phyloP scores from a whole-genome alignment of 1,140 invertebrate genomes.

The Acromyrmex charruanus region DNA sequence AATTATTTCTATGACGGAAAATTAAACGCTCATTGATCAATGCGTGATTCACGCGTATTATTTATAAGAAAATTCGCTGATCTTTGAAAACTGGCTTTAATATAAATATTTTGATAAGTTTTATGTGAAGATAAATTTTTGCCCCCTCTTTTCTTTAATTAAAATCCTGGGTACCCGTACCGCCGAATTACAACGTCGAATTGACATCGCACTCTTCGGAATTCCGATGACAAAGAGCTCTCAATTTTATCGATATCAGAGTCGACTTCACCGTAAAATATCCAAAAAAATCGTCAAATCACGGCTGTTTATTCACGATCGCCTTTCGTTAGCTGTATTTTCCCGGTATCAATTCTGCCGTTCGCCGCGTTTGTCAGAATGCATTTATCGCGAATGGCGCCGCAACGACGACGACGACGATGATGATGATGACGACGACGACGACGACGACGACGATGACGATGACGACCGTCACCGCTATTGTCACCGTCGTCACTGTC shows the following conservation, averaged over 20 bases:
- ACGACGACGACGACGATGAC: slow-evolving; percentile 30
- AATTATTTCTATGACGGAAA: too few relatives aligned
- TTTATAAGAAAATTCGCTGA: too few relatives aligned
- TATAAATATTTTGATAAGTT: too few relatives aligned
- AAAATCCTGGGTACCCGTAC: too few relatives aligned
- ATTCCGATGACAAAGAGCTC: neutral
- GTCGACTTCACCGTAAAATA: too few relatives aligned
- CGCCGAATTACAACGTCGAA: neutral
- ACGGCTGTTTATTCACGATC: slow-evolving; percentile 30
- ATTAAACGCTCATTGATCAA: too few relatives aligned
- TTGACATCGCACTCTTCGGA: neutral
- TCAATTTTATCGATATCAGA: slow-evolving; percentile 13
- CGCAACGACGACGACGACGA: slow-evolving; percentile 36
- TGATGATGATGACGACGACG: slow-evolving; percentile 11
- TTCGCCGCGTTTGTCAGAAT: slow-evolving; percentile 9
- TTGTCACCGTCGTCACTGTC: slow-evolving; percentile 67
- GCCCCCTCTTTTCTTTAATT: too few relatives aligned
- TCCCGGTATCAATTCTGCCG: slow-evolving; percentile 62
- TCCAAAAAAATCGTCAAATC: slow-evolving; percentile 39
- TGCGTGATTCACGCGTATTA: too few relatives aligned
- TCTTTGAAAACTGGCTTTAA: too few relatives aligned
- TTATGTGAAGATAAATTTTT: too few relatives aligned
- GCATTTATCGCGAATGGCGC: slow-evolving; percentile 54
- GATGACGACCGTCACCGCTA: slow-evolving; percentile 60
- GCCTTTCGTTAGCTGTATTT: slow-evolving; percentile 20